phyloP scores from a whole-genome alignment of 2,888 invertebrate genomes.

The Polymixis flavicincta region DNA sequence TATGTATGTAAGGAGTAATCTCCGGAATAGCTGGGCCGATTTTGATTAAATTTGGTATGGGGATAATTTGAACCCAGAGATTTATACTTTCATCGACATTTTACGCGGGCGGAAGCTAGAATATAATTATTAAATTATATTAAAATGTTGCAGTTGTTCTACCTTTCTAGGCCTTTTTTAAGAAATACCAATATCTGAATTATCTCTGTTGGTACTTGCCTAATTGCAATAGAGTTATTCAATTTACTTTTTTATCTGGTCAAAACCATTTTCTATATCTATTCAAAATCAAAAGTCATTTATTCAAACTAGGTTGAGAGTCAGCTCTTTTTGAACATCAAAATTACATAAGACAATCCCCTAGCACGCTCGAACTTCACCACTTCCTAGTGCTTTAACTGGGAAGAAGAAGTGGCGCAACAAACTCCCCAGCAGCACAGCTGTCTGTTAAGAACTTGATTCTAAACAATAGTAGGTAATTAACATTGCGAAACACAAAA shows the following conservation, averaged over 20 bases:
- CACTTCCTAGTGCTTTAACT: no score
- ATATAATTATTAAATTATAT: neutral
- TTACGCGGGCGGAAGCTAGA: neutral
- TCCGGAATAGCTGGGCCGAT: neutral
- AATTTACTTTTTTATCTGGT: neutral
- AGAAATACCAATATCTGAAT: neutral
- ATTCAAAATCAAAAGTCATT: no score
- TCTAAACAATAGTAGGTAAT: no score
- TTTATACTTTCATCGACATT: neutral
- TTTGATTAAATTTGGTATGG: neutral
- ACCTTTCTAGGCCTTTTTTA: neutral
- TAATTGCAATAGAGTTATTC: neutral
- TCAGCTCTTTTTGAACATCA: no score
- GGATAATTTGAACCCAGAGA: neutral
- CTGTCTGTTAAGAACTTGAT: no score
- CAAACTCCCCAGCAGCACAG: no score
- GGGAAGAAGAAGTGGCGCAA: no score
- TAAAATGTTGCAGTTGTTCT: neutral
- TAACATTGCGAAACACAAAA: no score
- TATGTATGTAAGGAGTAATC: neutral
- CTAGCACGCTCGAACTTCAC: no score
- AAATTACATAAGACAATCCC: no score
- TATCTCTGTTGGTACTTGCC: neutral
- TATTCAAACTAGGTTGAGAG: no score
- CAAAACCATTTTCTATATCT: slow-evolving; percentile 1